Conservation (phyloP, 2,797 vertebrate species). For the Tarsius wallacei region DNA sequence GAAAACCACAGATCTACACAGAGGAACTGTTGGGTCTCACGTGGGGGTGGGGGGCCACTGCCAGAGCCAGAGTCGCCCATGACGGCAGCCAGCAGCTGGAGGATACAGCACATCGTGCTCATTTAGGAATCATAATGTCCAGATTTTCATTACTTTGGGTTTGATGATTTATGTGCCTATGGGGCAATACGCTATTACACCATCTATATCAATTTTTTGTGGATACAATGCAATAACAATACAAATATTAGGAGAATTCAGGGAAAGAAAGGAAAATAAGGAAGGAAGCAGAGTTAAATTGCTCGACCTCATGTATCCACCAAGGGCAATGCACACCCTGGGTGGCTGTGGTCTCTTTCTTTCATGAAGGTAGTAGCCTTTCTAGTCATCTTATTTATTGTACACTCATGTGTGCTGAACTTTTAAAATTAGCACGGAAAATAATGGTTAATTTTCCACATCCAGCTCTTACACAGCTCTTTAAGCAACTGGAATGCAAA, state of each 20-base stretch:
- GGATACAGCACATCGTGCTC: fast-evolving
- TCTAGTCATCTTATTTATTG: too few relatives aligned
- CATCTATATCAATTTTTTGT: background rate
- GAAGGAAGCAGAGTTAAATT: background rate
- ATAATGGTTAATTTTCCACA: background rate
- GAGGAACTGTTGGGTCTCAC: background rate
- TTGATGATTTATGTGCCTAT: background rate
- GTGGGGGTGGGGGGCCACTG: fast-evolving
- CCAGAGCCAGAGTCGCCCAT: too few relatives aligned
- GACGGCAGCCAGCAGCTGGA: background rate
- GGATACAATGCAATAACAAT: background rate
- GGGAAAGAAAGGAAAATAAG: background rate
- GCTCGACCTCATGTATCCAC: background rate
- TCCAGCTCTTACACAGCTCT: background rate
- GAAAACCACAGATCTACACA: background rate
- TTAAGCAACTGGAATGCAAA: background rate
- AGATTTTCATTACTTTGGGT: background rate
- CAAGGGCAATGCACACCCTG: background rate
- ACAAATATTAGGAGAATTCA: constrained; percentile 2
- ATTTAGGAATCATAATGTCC: background rate
- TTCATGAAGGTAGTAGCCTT: background rate
- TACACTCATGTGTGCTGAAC: background rate
- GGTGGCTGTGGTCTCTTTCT: background rate
- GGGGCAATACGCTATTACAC: background rate
- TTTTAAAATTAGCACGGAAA: background rate